These are phyloP conservation scores for Diarsia brunnea DNA, from an alignment of 2,888 invertebrate species.

Conservation along the genomic window DNA sequence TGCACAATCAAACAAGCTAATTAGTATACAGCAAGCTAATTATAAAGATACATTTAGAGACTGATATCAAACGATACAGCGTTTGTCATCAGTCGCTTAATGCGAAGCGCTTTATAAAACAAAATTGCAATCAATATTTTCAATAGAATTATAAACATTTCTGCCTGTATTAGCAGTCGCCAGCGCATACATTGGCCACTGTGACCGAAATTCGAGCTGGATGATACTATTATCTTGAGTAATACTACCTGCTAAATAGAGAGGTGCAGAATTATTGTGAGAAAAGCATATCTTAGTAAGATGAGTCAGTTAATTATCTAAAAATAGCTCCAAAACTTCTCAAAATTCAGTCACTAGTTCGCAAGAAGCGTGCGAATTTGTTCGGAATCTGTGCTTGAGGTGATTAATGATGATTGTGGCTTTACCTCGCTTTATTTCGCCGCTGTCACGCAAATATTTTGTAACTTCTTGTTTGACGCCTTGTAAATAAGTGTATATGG, in stretches of 20 bases:
- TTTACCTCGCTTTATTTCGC: conserved; percentile 62
- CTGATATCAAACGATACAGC: too few species aligned
- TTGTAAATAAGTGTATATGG: conserved; percentile 14
- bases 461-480: conserved; percentile 38
- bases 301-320: not conserved
- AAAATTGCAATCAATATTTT: too few species aligned
- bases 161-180: too few species aligned
- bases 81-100: too few species aligned
- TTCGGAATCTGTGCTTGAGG: conserved; percentile 26
- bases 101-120: too few species aligned
- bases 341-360: conserved; percentile 39
- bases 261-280: not conserved
- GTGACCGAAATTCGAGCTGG: not conserved
- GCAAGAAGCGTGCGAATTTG: conserved; percentile 53
- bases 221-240: not conserved
- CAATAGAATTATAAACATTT: too few species aligned
- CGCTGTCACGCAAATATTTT: conserved; percentile 50
- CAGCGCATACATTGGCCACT: too few species aligned
- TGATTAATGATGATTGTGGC: conserved; percentile 67
- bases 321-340: conserved; percentile 18
- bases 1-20: too few species aligned
- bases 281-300: not conserved
- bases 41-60: too few species aligned
- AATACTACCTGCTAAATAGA: not conserved
- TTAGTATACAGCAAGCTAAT: too few species aligned